Percentiles rank a stretch among this genome's conserved stretches.
Conservation (phyloP, 2,797 vertebrate species). For the Gallinago solitaria region DNA sequence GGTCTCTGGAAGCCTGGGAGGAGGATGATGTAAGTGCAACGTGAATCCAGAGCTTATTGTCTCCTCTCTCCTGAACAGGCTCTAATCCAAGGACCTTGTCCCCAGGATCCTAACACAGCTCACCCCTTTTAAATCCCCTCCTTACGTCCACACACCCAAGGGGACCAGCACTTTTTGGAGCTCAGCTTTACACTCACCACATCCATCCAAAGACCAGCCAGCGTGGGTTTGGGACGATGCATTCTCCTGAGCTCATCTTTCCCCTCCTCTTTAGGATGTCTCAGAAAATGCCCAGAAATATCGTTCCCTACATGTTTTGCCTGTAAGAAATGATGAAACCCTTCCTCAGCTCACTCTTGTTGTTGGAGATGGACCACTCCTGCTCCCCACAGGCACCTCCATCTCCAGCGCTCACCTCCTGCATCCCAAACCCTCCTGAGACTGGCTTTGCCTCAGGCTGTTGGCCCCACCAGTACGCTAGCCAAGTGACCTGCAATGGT, state of each 20-base stretch:
- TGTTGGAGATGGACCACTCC: not conserved
- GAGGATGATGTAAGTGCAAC: not conserved
- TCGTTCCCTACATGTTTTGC: fast-evolving
- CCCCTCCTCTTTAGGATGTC: not conserved
- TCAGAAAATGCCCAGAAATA: not conserved
- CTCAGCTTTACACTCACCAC: not conserved
- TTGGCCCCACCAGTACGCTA: not conserved
- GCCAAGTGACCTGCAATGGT: fast-evolving
- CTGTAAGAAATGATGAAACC: not conserved
- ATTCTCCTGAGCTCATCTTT: not conserved
- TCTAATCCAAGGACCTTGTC: not conserved
- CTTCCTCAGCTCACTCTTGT: fast-evolving
- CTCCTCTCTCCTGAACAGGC: not conserved
- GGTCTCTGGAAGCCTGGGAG: not conserved
- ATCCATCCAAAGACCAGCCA: not conserved
- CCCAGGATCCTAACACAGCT: not conserved
- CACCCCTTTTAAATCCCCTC: not conserved
- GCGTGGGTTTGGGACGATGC: fast-evolving
- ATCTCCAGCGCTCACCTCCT: not conserved
- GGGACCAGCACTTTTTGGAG: not conserved
- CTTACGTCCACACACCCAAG: not conserved
- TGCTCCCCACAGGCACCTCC: not conserved
- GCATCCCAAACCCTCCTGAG: not conserved
- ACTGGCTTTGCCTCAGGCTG: not conserved
- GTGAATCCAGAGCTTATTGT: not conserved